phyloP scores from a whole-genome alignment of 2,113 vertebrate genomes.

The Podarcis muralis region DNA sequence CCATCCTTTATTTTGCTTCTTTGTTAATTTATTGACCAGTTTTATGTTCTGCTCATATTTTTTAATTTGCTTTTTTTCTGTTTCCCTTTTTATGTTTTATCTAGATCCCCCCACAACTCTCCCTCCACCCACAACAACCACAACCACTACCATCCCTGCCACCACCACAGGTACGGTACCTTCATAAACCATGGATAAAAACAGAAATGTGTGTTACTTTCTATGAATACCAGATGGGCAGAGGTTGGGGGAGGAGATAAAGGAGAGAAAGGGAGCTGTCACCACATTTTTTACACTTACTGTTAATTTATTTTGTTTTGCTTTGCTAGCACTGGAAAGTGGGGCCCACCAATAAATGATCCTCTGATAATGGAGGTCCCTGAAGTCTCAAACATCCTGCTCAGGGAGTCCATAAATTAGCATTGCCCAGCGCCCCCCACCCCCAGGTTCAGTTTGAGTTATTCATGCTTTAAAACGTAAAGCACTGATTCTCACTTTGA shows the following conservation, averaged over 20 bases:
- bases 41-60: conserved; percentile 81
- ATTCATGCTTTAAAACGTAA: fast-evolving
- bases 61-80: conserved; percentile 75
- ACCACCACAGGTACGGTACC: conserved; percentile 86
- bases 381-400: fast-evolving
- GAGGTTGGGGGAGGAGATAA: conserved; percentile 6
- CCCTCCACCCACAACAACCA: conserved; percentile 88
- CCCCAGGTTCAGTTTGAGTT: neutral
- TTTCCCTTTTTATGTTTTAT: conserved; percentile 85
- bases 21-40: conserved; percentile 74
- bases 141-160: conserved; percentile 80
- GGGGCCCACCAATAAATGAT: no score
- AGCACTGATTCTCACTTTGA: neutral
- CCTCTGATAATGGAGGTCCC: neutral
- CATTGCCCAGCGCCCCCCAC: neutral
- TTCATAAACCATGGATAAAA: conserved; percentile 77
- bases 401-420: fast-evolving
- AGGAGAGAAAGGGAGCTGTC: conserved; percentile 41
- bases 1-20: conserved; percentile 65
- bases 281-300: neutral
- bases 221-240: conserved; percentile 59
- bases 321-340: neutral
- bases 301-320: neutral
- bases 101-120: conserved; percentile 88
- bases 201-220: conserved; percentile 77